Conservation (phyloP, 2,888 invertebrate species). For the Rhamphomyia laevipes region DNA sequence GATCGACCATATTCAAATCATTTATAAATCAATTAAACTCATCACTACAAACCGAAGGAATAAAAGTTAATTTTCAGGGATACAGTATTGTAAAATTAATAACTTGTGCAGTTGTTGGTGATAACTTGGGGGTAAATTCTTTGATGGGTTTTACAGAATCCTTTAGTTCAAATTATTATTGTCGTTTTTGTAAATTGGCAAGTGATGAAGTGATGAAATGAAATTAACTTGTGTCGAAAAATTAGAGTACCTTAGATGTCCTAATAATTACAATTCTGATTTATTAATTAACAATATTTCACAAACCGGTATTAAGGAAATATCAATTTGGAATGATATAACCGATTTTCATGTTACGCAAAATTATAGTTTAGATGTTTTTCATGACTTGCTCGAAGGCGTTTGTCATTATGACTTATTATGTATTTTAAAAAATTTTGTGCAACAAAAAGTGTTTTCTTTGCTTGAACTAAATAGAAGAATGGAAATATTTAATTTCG, state of each 20-base stretch:
- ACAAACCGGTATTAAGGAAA: constrained; percentile 3
- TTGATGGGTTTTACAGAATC: constrained; percentile 14
- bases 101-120: constrained; percentile 10
- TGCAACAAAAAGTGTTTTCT: constrained; percentile 3
- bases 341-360: constrained; percentile 3
- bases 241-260: not conserved
- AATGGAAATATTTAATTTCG: constrained; percentile 7
- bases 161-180: constrained; percentile 11
- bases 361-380: constrained; percentile 5
- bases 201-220: not conserved
- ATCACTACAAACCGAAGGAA: too few species aligned
- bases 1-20: too few species aligned
- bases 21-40: too few species aligned
- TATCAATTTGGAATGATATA: constrained; percentile 2
- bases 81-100: too few species aligned
- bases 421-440: constrained; percentile 5
- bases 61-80: too few species aligned
- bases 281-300: not conserved
- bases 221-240: not conserved
- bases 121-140: constrained; percentile 15
- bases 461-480: constrained; percentile 5
- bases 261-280: constrained; percentile 1
- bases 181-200: constrained; percentile 5
- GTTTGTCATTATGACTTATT: constrained; percentile 8
- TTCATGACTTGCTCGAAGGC: constrained; percentile 8